phyloP scores from a whole-genome alignment of 2,797 vertebrate species.

The Simalia tracyae region DNA sequence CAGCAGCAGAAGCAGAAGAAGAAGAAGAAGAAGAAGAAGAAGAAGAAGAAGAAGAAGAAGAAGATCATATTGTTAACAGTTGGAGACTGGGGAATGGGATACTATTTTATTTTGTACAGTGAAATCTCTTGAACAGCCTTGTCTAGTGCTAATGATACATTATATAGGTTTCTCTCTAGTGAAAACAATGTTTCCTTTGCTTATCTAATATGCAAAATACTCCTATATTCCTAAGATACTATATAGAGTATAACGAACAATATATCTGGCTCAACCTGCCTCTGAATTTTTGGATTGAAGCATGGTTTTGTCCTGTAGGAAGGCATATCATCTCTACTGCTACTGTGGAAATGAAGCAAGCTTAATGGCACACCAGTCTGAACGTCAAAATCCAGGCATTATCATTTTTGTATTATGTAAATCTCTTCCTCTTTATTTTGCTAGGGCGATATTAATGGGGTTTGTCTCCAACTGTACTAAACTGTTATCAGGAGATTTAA shows the following conservation, averaged over 20 bases:
- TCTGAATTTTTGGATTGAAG: background rate
- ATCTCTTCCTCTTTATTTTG: background rate
- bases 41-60: no score
- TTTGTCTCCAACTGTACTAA: slow-evolving; percentile 1
- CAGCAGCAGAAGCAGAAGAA: no score
- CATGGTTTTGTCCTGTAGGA: background rate
- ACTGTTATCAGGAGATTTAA: slow-evolving; percentile 2
- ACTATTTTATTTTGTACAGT: background rate
- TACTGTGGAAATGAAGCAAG: background rate
- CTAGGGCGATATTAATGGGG: background rate
- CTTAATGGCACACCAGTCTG: background rate
- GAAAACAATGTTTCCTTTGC: background rate
- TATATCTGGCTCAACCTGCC: background rate
- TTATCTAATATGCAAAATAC: background rate
- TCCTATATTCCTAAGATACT: background rate
- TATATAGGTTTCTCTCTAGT: background rate
- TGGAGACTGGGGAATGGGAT: background rate
- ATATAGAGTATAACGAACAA: background rate
- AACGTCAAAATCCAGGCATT: background rate
- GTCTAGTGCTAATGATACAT: background rate
- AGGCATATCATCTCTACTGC: background rate
- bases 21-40: no score
- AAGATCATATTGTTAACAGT: background rate
- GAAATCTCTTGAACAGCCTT: background rate
- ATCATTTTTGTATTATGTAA: slow-evolving; percentile 18